Evolutionary conservation across 2,797 vertebrate genomes (phyloP).

Genomic region (Pseudochaenichthys georgianus): DNA sequence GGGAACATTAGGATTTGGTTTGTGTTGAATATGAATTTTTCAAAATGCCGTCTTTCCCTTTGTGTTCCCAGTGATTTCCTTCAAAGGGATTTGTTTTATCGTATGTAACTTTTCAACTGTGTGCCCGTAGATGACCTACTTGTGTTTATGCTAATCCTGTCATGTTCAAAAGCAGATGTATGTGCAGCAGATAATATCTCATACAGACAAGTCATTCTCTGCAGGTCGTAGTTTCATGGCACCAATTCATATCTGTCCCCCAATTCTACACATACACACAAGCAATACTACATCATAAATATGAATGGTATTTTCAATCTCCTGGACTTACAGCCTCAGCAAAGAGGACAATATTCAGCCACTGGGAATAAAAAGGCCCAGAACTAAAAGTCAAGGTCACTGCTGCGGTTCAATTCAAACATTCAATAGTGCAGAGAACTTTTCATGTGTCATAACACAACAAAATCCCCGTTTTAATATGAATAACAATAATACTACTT

Average conservation of each 20-base stretch:
- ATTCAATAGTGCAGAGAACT: constrained; percentile 11
- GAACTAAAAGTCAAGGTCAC: constrained; percentile 62
- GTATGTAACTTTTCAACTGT: constrained; percentile 1
- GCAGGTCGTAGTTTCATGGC: constrained; percentile 30
- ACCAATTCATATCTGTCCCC: constrained; percentile 18
- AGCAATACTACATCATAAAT: constrained; percentile 42
- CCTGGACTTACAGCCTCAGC: constrained; percentile 29
- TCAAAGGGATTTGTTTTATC: constrained; percentile 23
- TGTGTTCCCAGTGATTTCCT: constrained; percentile 29
- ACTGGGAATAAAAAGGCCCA: constrained; percentile 43
- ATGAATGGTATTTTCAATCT: constrained; percentile 53
- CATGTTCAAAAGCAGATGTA: constrained; percentile 10
- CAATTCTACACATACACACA: constrained; percentile 34
- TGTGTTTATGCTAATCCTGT: constrained; percentile 16
- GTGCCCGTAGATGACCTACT: constrained; percentile 34
- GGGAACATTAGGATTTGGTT: constrained; percentile 49
- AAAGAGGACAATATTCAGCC: constrained; percentile 50
- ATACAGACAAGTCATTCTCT: constrained; percentile 24
- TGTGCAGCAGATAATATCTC: constrained; percentile 11
- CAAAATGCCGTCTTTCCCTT: constrained; percentile 25
- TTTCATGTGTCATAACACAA: constrained; percentile 14
- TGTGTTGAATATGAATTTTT: constrained; percentile 45
- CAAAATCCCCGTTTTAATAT: not conserved
- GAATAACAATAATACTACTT: not conserved
- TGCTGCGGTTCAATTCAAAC: constrained; percentile 25